phyloP scores from a whole-genome alignment of 2,888 invertebrate species.

The Epistrophe eligans region DNA sequence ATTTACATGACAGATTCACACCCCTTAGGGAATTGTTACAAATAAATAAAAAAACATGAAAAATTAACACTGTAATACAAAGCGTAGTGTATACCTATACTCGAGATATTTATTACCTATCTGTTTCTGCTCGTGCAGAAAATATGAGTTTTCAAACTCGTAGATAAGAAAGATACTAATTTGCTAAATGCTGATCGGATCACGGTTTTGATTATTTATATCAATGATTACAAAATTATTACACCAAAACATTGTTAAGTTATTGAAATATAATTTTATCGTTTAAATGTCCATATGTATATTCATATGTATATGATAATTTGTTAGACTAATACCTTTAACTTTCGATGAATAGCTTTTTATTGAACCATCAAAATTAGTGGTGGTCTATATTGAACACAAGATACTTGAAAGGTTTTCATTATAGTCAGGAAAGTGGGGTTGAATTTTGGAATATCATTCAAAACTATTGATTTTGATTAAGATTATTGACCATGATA shows the following conservation, averaged over 20 bases:
- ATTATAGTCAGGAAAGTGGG: not conserved
- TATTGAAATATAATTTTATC: slow-evolving; percentile 25
- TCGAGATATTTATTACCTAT: not conserved
- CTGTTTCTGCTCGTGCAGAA: slow-evolving; percentile 30
- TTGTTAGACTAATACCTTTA: not conserved
- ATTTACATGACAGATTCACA: slow-evolving; percentile 7
- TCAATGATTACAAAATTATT: slow-evolving; percentile 14
- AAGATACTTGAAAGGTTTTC: not conserved
- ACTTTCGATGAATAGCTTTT: slow-evolving; percentile 1
- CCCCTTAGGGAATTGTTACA: not conserved
- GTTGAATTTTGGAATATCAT: not conserved
- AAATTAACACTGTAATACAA: not conserved
- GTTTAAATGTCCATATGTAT: not conserved
- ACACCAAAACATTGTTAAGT: not conserved
- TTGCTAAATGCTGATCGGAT: not conserved
- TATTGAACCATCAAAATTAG: slow-evolving; percentile 15
- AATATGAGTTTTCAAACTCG: not conserved
- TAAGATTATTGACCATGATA: no score
- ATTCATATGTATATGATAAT: not conserved
- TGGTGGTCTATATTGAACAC: not conserved
- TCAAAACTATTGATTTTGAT: no score
- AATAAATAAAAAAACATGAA: not conserved
- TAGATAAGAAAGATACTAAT: not conserved
- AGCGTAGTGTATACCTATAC: not conserved
- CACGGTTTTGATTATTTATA: slow-evolving; percentile 24